Conservation (phyloP, 2,797 vertebrate genomes). For the Anniella stebbinsi region DNA sequence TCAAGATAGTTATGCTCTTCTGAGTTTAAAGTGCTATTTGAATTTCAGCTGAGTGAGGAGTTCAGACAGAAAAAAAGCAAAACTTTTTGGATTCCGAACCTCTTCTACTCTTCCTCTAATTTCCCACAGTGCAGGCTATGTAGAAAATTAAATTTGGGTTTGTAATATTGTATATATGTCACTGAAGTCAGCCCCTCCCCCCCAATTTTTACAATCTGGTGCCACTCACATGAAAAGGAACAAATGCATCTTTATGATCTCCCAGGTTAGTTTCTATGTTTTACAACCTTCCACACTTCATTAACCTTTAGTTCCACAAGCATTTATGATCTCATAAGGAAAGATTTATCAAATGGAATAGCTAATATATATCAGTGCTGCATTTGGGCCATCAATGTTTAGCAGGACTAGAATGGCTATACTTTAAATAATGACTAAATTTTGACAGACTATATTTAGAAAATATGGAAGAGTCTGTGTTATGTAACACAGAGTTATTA, state of each 20-base stretch:
- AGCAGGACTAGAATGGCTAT: constrained; percentile 67
- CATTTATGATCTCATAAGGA: constrained; percentile 86
- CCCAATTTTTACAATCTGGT: constrained; percentile 75
- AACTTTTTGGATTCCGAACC: too few species aligned
- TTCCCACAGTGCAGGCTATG: constrained; percentile 15
- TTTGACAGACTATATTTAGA: constrained; percentile 35
- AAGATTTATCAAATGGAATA: constrained; percentile 86
- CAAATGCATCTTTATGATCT: constrained; percentile 84
- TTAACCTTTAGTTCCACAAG: constrained; percentile 86
- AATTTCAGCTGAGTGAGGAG: neutral
- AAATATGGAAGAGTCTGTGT: constrained; percentile 9
- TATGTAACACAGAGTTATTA: constrained; percentile 4
- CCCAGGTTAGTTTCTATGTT: constrained; percentile 82
- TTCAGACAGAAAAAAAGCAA: neutral
- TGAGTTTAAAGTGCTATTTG: too few species aligned
- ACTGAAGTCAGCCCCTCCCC: constrained; percentile 50
- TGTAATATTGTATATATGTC: constrained; percentile 39
- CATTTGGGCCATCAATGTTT: constrained; percentile 73
- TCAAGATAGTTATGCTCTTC: too few species aligned
- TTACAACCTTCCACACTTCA: constrained; percentile 85
- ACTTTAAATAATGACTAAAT: constrained; percentile 61
- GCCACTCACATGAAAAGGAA: constrained; percentile 70
- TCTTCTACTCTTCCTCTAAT: neutral
- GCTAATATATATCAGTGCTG: constrained; percentile 73
- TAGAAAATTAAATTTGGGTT: constrained; percentile 53